phyloP scores from a whole-genome alignment of 2,888 invertebrate species.

The Synergus itoensis region DNA sequence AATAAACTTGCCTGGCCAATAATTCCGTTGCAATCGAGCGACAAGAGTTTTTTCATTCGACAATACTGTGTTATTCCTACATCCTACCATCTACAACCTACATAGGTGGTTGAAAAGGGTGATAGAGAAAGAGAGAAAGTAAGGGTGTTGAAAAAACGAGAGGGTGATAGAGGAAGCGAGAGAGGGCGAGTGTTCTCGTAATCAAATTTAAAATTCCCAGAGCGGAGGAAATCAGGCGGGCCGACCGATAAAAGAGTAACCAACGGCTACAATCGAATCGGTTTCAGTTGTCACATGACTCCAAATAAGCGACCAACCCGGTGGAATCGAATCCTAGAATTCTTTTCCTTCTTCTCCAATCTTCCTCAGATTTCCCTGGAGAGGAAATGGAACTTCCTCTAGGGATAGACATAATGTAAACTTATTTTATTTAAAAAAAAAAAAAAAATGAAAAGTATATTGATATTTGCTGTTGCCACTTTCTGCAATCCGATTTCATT shows the following conservation, averaged over 20 bases:
- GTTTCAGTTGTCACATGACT: slow-evolving; percentile 67
- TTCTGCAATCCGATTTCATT: no score
- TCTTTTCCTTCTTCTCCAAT: slow-evolving; percentile 47
- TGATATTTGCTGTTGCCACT: background rate
- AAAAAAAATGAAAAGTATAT: background rate
- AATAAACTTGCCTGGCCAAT: slow-evolving; percentile 72
- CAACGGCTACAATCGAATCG: slow-evolving; percentile 69
- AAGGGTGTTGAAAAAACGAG: slow-evolving; percentile 46
- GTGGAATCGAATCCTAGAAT: slow-evolving; percentile 47
- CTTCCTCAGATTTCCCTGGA: slow-evolving; percentile 58
- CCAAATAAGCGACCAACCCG: slow-evolving; percentile 66
- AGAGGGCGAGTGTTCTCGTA: slow-evolving; percentile 60
- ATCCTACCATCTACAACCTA: slow-evolving; percentile 44
- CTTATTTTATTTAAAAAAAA: slow-evolving; percentile 21
- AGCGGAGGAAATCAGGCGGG: slow-evolving; percentile 62
- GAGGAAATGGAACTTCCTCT: slow-evolving; percentile 44
- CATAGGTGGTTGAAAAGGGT: slow-evolving; percentile 53
- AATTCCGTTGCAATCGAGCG: slow-evolving; percentile 70
- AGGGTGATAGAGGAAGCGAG: slow-evolving; percentile 43
- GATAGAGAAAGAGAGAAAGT: slow-evolving; percentile 52
- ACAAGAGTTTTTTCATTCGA: slow-evolving; percentile 68
- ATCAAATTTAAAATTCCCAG: slow-evolving; percentile 72
- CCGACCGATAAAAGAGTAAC: slow-evolving; percentile 71
- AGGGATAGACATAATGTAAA: slow-evolving; percentile 29
- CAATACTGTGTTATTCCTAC: slow-evolving; percentile 33